Conservation (phyloP, 2,888 invertebrate genomes). For the Caenorhabditis japonica region DNA sequence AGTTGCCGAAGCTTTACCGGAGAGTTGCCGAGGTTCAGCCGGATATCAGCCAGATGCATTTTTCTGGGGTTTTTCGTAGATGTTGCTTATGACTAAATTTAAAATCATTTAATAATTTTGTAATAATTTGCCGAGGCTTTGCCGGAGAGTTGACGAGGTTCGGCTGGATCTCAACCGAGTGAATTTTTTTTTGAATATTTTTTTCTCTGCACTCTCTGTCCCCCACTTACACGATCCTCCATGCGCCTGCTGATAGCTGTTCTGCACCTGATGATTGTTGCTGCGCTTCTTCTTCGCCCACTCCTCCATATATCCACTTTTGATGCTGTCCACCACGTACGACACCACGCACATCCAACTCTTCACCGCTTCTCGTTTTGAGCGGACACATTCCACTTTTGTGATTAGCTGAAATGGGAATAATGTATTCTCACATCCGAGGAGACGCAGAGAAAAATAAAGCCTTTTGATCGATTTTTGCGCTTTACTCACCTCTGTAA, state of each 20-base stretch:
- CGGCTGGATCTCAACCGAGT: too few relatives aligned
- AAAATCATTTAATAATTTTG: too few relatives aligned
- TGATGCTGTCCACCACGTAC: slow-evolving; percentile 73
- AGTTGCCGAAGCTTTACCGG: too few relatives aligned
- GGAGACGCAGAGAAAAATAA: too few relatives aligned
- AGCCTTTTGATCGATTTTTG: background rate
- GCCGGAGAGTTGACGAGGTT: too few relatives aligned
- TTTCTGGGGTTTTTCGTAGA: too few relatives aligned
- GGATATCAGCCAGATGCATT: too few relatives aligned
- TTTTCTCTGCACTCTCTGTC: too few relatives aligned
- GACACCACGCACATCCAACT: slow-evolving; percentile 73
- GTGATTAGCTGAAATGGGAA: slow-evolving; percentile 60
- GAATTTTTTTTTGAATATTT: too few relatives aligned
- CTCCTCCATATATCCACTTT: slow-evolving; percentile 71
- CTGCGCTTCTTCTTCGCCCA: slow-evolving; percentile 63
- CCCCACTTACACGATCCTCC: slow-evolving; percentile 27
- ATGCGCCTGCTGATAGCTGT: background rate
- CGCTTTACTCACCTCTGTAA: slow-evolving; percentile 64
- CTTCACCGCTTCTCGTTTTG: slow-evolving; percentile 74
- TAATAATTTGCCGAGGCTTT: too few relatives aligned
- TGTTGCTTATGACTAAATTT: too few relatives aligned
- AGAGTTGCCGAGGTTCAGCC: too few relatives aligned
- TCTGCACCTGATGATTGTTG: slow-evolving; percentile 32
- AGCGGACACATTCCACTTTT: slow-evolving; percentile 72
- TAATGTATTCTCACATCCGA: background rate